Conservation (phyloP, 1,140 invertebrate species). For the Eriosoma lanigerum region DNA sequence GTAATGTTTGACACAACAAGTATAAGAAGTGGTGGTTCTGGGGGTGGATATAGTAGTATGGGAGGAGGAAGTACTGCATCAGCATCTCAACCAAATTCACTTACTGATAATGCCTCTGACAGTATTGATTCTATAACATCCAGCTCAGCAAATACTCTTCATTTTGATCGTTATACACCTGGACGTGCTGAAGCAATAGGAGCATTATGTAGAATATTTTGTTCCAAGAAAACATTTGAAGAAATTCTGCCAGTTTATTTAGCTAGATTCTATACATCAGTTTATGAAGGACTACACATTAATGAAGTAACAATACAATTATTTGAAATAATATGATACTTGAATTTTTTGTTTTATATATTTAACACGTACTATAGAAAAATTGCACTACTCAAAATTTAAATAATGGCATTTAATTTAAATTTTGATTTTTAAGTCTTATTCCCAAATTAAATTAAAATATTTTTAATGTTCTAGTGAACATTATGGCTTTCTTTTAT, state of each 20-base stretch:
- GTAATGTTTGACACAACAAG: conserved; percentile 52
- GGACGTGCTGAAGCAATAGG: conserved; percentile 95
- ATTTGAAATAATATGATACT: too few relatives aligned
- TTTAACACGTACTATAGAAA: too few relatives aligned
- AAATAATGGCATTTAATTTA: too few relatives aligned
- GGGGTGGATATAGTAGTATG: conserved; percentile 49
- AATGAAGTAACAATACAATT: conserved; percentile 62
- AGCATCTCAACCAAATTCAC: conserved; percentile 55
- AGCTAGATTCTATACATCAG: conserved; percentile 88
- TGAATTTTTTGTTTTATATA: too few relatives aligned
- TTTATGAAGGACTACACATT: conserved; percentile 82
- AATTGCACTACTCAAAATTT: too few relatives aligned
- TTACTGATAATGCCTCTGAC: conserved; percentile 54
- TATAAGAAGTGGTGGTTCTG: conserved; percentile 45
- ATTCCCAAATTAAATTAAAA: too few relatives aligned
- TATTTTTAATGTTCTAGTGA: too few relatives aligned
- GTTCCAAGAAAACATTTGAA: conserved; percentile 94
- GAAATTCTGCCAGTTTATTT: conserved; percentile 92
- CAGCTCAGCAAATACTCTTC: conserved; percentile 47
- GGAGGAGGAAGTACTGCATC: conserved; percentile 51
- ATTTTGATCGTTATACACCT: conserved; percentile 70
- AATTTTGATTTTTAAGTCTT: too few relatives aligned
- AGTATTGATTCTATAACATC: conserved; percentile 52
- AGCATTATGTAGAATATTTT: conserved; percentile 91
- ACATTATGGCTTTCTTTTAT: too few relatives aligned